phyloP scores from a whole-genome alignment of 2,113 vertebrate genomes.

The Erinaceus europaeus region DNA sequence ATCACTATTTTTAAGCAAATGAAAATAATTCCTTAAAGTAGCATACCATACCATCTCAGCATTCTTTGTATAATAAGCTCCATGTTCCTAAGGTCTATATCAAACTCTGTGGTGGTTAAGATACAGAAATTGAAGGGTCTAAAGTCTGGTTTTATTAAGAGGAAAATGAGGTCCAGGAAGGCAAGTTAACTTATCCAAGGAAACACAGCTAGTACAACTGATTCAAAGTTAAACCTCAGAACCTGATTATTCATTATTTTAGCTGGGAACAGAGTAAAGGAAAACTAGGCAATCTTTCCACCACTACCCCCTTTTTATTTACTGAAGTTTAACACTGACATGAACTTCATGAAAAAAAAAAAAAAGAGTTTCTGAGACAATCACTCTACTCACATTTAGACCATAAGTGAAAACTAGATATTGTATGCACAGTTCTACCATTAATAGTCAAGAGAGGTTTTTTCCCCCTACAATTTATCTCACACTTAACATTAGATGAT shows the following conservation, averaged over 20 bases:
- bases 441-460: not conserved
- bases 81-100: not conserved
- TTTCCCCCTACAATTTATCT: not conserved
- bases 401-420: not conserved
- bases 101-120: slow-evolving; percentile 6
- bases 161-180: not conserved
- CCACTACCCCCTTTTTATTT: not conserved
- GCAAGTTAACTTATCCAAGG: not conserved
- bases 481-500: not conserved
- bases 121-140: not conserved
- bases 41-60: not conserved
- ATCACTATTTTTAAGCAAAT: not conserved
- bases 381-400: not conserved
- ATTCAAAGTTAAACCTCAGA: slow-evolving; percentile 9
- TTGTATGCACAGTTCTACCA: not conserved
- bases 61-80: not conserved
- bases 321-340: not conserved
- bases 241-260: not conserved
- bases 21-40: not conserved
- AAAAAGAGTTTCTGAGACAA: slow-evolving; percentile 13
- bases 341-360: slow-evolving; percentile 45
- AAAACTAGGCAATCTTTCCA: not conserved
- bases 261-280: not conserved
- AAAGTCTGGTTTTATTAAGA: not conserved
- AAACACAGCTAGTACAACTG: not conserved